Evolutionary conservation across 2,113 vertebrate species (phyloP), one percentile per base, ranked within the genome.

Genomic region (Isurus oxyrinchus): DNA sequence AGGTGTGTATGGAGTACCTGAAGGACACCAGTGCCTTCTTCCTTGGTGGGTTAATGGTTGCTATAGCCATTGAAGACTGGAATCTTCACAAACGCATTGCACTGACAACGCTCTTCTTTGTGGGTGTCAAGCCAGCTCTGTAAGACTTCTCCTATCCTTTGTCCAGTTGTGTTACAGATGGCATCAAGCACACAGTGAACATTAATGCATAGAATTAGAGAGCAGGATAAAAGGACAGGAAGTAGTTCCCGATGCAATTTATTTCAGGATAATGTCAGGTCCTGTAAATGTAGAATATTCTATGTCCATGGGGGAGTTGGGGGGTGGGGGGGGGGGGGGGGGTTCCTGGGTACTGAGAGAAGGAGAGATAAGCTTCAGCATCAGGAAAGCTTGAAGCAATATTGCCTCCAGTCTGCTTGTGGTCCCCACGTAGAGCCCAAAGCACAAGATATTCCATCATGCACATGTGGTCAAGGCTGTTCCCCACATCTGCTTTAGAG

Each of bases 21-120:
- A 99, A 98, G 69, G 99, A 99, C 98, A 98, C 97, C 25, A 99
- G 98, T 93, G 98, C 99, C 98, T 98, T 99, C 79, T 99, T 99
- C 94, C 59, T 99, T 0, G 99, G 99, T 1, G 99, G 99, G 0
- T 97, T 99, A 97, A 94, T 99, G 97, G 98, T 99, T 97, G 99
- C 99, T 96, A 98, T 98, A 0, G 98, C 99, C 0, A 98, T 99
- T 6, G 99, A 99, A 97, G 93, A 97, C 0, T 99, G 99, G 98
- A 97, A 98, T 66, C 98, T 99, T 31, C 99, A 99, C 96, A 99
- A 98, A 63, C 98, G 99, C 2, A 98, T 99, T 0, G 99, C 99
- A 94, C 98, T 99, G 79, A 8, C 96, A 0, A 98, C 99, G 57
- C 97, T 99, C 96, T 98, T 99, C 96, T 0, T 98, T 88, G 96